phyloP scores from a whole-genome alignment of 2,113 vertebrate species.

The Alouatta palliata region DNA sequence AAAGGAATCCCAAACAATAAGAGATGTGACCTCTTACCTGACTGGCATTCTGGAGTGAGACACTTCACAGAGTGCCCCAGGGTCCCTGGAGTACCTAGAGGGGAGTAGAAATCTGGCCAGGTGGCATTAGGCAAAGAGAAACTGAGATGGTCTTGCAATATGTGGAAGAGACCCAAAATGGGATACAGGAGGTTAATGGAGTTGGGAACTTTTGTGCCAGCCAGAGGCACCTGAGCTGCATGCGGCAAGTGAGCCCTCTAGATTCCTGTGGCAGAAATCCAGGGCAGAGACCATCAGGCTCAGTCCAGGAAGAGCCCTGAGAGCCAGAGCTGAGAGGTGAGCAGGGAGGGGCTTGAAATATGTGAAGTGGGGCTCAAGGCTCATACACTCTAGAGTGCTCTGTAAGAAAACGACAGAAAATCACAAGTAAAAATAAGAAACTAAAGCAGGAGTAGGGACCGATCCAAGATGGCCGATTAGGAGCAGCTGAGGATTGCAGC shows the following conservation, averaged over 20 bases:
- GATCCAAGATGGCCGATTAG: too few relatives aligned
- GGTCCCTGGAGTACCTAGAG: not conserved
- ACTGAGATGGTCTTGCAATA: not conserved
- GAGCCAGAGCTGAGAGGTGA: too few relatives aligned
- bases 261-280: not conserved
- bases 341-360: not conserved
- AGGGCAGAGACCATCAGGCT: not conserved
- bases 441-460: too few relatives aligned
- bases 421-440: not conserved
- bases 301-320: not conserved
- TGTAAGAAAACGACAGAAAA: not conserved
- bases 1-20: not conserved
- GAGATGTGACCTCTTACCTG: not conserved
- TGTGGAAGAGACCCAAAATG: not conserved
- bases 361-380: not conserved
- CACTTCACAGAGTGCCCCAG: not conserved
- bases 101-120: not conserved
- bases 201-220: not conserved
- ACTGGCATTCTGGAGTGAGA: not conserved
- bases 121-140: not conserved
- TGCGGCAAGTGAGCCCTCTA: not conserved
- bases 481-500: too few relatives aligned
- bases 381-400: not conserved
- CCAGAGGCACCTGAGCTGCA: too few relatives aligned
- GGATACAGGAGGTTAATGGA: not conserved